Conservation (phyloP, 2,888 invertebrate genomes). For the Cataglyphis albicans region DNA sequence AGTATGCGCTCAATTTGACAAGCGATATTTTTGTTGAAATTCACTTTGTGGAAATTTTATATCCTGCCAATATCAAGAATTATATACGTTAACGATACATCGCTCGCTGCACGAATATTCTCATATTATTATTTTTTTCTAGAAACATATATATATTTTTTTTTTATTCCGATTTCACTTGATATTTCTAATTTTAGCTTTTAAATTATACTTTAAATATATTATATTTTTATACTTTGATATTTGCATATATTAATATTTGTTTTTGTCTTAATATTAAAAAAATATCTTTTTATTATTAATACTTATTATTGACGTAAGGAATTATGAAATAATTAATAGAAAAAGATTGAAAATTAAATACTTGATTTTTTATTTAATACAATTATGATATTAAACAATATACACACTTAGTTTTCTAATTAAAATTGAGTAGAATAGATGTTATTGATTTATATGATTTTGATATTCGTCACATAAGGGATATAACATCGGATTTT, state of each 20-base stretch:
- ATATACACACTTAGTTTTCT: neutral
- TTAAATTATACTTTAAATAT: neutral
- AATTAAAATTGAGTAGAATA: neutral
- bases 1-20: conserved; percentile 39
- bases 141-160: neutral
- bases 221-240: neutral
- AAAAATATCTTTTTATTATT: conserved; percentile 1
- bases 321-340: neutral
- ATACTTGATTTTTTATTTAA: neutral
- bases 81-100: conserved; percentile 6
- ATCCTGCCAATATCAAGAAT: conserved; percentile 32
- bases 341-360: neutral
- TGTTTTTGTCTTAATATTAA: neutral
- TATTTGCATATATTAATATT: neutral
- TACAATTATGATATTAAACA: neutral
- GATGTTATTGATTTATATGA: neutral
- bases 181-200: neutral
- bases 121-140: conserved; percentile 2
- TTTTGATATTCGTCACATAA: neutral
- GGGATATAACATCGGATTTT: neutral
- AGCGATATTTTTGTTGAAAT: conserved; percentile 39
- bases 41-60: conserved; percentile 45
- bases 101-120: neutral
- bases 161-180: neutral
- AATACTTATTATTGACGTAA: neutral